phyloP scores from a whole-genome alignment of 2,797 vertebrate species.

The Muscicapa comitata region DNA sequence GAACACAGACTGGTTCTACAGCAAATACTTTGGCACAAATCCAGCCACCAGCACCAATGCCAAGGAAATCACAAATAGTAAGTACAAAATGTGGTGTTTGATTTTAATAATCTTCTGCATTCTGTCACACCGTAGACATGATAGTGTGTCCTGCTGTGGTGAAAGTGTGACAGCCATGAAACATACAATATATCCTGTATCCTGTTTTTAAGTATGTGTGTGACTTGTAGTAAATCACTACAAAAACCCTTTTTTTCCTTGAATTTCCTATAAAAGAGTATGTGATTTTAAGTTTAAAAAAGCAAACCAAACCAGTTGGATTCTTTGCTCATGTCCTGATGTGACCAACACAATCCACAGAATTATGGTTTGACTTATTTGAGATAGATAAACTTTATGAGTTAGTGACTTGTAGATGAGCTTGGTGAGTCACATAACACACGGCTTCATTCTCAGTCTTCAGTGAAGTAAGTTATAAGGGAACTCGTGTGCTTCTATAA shows the following conservation, averaged over 20 bases:
- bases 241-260: neutral
- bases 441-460: neutral
- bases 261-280: neutral
- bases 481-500: neutral
- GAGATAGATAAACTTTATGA: neutral
- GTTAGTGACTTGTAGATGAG: neutral
- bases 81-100: slow-evolving; percentile 44
- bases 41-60: slow-evolving; percentile 86
- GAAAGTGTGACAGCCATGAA: neutral
- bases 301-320: neutral
- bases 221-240: neutral
- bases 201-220: neutral
- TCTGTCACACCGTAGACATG: neutral
- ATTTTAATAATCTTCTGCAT: neutral
- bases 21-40: slow-evolving; percentile 79
- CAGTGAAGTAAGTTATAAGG: neutral
- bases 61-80: slow-evolving; percentile 88
- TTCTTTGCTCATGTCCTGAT: neutral
- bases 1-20: slow-evolving; percentile 55
- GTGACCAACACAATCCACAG: neutral
- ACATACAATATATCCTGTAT: neutral
- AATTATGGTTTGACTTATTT: neutral
- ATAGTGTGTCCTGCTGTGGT: neutral
- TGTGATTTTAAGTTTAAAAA: neutral
- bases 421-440: neutral